Evolutionary conservation across 2,888 invertebrate genomes (phyloP), one percentile per base, ranked within the genome.

Genomic region (Lithophane leautieri): DNA sequence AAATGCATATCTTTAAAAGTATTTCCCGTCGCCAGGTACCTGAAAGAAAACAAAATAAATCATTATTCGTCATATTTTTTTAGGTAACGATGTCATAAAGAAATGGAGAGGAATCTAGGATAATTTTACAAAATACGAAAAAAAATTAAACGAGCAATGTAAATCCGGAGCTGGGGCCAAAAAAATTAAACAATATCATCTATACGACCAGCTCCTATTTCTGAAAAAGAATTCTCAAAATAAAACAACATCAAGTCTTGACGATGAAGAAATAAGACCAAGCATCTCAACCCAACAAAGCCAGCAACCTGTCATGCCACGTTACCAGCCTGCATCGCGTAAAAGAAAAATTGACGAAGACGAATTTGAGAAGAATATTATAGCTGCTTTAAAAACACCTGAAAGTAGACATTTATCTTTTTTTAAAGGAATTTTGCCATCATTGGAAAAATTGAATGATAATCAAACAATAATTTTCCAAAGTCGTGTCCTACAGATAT

Each of bases 221-320:
- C 67, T 74, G 72, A 74, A 71, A 71, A 74, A 74, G 52, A 62
- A 62, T 71, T 60, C 73, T 71, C 71, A 70, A 74, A 71, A 74
- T 74, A 71, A 71, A 74, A 74, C 73, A 71, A 71, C 71, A 70
- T 73, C 73, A 70, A 73, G 73, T 61, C 70, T 73, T 61, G 61
- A 70, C 71, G 73, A 73, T 70, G 73, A 73, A 73, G 73, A 73
- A 73, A 70, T 70, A 71, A 73, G 71, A 73, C 73, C 71, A 73
- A 71, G 72, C 72, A 73, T 71, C 71, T 70, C 73, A 73, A 73
- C 73, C 73, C 73, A 73, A 73, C 73, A 73, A 73, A 73, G 73
- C 70, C 70, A 73, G 73, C 73, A 70, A 70, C 73, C 71, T 73
- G 71, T 70, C 71, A 70, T 73, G 56, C 50, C 70, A 70, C 73